A percentile compares a stretch with the other conserved stretches of the same genome.
Conservation (phyloP, 1,140 invertebrate genomes). For the Palaemon carinicauda region DNA sequence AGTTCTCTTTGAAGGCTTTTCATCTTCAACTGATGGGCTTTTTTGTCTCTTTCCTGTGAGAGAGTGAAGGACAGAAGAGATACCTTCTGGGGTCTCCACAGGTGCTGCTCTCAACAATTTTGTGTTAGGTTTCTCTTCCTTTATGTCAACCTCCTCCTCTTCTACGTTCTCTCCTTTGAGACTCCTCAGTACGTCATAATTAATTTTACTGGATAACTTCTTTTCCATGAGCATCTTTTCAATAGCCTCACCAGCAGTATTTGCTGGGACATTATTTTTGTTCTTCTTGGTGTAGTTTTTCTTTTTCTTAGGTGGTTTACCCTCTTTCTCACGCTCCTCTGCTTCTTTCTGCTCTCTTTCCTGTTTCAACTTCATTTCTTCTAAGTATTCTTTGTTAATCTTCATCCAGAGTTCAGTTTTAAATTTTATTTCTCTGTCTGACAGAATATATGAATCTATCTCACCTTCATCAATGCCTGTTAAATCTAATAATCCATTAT, state of each 20-base stretch:
- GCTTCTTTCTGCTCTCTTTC: conserved; percentile 77
- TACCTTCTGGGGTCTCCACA: conserved; percentile 39
- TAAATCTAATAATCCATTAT: conserved; percentile 76
- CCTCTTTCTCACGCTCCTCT: conserved; percentile 64
- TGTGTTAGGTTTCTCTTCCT: conserved; percentile 46
- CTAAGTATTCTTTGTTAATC: conserved; percentile 61
- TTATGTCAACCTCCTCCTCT: conserved; percentile 58
- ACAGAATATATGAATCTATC: conserved; percentile 86
- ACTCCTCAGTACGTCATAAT: conserved; percentile 94
- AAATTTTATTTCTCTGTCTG: conserved; percentile 77
- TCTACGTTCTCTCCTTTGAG: conserved; percentile 68
- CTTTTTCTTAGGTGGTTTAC: conserved; percentile 71
- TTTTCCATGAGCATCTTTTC: conserved; percentile 95
- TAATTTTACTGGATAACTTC: conserved; percentile 95
- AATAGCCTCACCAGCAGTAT: conserved; percentile 89
- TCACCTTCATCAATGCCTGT: conserved; percentile 88
- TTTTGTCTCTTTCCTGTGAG: conserved; percentile 24
- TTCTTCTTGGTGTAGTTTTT: conserved; percentile 70
- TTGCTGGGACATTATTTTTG: conserved; percentile 70
- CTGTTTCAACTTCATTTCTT: conserved; percentile 71
- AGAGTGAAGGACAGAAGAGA: conserved; percentile 39
- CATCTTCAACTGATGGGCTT: conserved; percentile 42
- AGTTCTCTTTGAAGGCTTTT: conserved; percentile 40
- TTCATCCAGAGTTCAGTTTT: conserved; percentile 82
- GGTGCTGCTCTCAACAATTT: conserved; percentile 41